Evolutionary conservation across 2,797 vertebrate genomes (phyloP).

Genomic region (Novumbra hubbsi): DNA sequence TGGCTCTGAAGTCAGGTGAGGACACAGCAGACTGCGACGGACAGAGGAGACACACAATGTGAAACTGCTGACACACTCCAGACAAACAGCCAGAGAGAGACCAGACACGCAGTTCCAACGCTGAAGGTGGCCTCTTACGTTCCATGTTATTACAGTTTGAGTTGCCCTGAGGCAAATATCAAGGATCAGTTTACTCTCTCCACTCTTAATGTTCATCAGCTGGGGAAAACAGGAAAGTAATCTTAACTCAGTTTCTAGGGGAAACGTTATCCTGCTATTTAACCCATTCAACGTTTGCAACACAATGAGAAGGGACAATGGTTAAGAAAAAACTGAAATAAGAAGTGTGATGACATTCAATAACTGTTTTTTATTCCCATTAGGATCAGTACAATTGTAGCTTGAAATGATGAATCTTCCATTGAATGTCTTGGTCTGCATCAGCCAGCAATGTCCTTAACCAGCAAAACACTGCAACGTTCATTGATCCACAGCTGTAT

Average conservation of each 20-base stretch:
- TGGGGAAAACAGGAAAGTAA: neutral
- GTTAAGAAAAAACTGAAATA: too few species aligned
- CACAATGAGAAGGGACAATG: too few species aligned
- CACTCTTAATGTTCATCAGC: neutral
- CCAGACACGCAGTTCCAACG: neutral
- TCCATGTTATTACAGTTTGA: neutral
- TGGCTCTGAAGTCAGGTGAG: neutral
- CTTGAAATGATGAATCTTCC: too few species aligned
- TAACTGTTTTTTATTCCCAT: too few species aligned
- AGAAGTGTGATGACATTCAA: too few species aligned
- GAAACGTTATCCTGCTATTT: neutral
- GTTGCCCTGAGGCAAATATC: neutral
- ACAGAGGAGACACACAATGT: neutral
- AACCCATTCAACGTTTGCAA: neutral
- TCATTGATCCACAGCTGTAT: too few species aligned
- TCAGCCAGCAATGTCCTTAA: too few species aligned
- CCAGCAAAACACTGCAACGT: too few species aligned
- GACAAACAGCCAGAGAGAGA: neutral
- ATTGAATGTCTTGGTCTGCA: too few species aligned
- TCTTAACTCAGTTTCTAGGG: neutral
- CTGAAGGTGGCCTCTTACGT: neutral
- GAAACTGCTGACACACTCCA: conserved; percentile 4
- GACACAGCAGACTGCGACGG: neutral
- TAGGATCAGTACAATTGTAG: too few species aligned
- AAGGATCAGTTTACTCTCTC: neutral